A percentile compares a stretch with the other conserved stretches of the same genome.
Evolutionary conservation across 2,113 vertebrate species (phyloP).

Genomic region (Protobothrops mucrosquamatus): DNA sequence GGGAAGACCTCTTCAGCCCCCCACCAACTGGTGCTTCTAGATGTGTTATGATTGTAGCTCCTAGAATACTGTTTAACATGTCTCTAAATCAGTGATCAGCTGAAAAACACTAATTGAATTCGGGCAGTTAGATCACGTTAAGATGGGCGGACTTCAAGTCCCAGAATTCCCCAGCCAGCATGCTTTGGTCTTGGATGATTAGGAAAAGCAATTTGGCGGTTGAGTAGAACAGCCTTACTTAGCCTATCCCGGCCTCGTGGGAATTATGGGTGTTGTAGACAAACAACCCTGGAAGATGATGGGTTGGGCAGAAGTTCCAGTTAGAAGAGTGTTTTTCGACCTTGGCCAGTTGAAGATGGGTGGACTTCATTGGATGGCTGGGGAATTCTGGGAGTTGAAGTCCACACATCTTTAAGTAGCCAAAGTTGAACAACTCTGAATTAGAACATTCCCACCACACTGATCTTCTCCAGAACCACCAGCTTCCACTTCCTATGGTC

Average conservation of each 20-base stretch:
- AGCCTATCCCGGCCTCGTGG: background rate
- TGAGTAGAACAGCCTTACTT: background rate
- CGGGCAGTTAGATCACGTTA: too few relatives aligned
- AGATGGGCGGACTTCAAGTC: background rate
- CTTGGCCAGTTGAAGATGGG: background rate
- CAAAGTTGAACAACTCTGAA: background rate
- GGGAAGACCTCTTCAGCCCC: background rate
- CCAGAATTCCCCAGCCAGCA: background rate
- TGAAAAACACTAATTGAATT: background rate
- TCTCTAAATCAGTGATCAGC: background rate
- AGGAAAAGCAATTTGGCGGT: background rate
- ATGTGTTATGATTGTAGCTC: background rate
- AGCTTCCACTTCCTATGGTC: background rate
- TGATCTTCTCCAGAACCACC: background rate
- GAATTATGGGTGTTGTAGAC: background rate
- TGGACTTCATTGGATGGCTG: background rate
- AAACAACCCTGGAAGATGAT: background rate
- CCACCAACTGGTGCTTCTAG: background rate
- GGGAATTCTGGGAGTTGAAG: too few relatives aligned
- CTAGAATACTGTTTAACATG: background rate
- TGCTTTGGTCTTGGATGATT: background rate
- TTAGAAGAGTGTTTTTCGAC: background rate
- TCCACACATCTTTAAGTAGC: background rate
- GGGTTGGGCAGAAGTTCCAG: background rate
- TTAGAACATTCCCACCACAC: background rate